Conservation (phyloP, 2,888 invertebrate genomes). For the Entomobrya proxima region DNA sequence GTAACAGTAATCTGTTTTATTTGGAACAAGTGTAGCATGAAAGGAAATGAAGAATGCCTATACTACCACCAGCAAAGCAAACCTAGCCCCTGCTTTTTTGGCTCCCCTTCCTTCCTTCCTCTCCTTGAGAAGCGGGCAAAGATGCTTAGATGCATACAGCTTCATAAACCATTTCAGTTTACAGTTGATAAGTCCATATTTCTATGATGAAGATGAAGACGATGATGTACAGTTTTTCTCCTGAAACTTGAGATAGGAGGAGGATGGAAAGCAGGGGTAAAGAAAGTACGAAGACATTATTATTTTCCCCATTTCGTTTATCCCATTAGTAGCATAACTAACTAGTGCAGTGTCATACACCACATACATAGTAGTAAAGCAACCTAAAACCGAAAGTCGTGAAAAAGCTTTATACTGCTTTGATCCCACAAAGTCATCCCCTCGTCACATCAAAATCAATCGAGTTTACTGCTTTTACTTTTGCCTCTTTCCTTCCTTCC, state of each 20-base stretch:
- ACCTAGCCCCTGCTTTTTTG: not conserved
- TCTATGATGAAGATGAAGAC: not conserved
- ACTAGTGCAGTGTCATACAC: not conserved
- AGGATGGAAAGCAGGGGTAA: not conserved
- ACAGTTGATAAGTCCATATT: constrained; percentile 30
- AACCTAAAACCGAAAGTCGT: not conserved
- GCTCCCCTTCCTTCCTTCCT: not conserved
- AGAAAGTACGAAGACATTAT: constrained; percentile 22
- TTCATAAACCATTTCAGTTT: constrained; percentile 31
- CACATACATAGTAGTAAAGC: not conserved
- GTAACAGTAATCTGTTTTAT: constrained; percentile 24
- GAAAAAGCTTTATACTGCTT: constrained; percentile 12
- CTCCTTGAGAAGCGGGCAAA: constrained; percentile 21
- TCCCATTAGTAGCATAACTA: constrained; percentile 12
- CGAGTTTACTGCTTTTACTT: constrained; percentile 37
- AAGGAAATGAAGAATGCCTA: constrained; percentile 39
- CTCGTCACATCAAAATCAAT: constrained; percentile 55
- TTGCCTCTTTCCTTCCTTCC: not conserved
- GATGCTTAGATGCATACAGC: too few species aligned
- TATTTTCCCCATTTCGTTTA: constrained; percentile 33
- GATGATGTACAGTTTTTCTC: not conserved
- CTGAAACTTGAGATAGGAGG: constrained; percentile 21
- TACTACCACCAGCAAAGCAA: not conserved
- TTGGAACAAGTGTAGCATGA: constrained; percentile 37
- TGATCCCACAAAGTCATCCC: constrained; percentile 41